Base-by-base conservation (phyloP, 2,797 vertebrate genomes). In the Micropoecilia bifurca region DNA sequence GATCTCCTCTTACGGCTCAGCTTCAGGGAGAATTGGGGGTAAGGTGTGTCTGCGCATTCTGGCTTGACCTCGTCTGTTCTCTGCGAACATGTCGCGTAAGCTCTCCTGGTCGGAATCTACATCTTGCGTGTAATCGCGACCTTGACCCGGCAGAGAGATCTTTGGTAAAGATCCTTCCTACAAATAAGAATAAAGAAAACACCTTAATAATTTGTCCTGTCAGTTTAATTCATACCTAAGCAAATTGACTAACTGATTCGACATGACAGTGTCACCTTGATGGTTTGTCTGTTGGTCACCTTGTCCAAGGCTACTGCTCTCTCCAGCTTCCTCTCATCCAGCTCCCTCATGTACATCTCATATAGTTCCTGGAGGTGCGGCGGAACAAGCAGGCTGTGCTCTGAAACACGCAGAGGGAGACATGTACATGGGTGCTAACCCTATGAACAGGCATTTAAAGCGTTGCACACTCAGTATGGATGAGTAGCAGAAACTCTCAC, bases 331-430 rank as follows among this genome's bases (percentile, higher is more conserved):
- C 96, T 94, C 66, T 98, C 96, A 2, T 96, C 96, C 87, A 96
- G 91, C 77, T 97, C 96, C 74, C 91, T 95, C 90, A 96, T 90
- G 92, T 97, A 98, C 74, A 93, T 90, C 12, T 97, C 93, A 7
- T 97, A 98, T 16, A 98, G 95, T 83, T 97, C 95, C 86, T 97
- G 96, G 74, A 98, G 95, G 50, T 95, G 96, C 4, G 89, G 92
- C 0, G 98, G 97, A 0, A 98, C 92, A 0, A 94, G 84, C 71
- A 98, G 93, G 77, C 93, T 97, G 94, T 96, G 96, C 75, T 97
- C 98, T 99, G 93, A 73, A 76, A 43, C 39, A 83, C 46, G 78
- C 16, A 79, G 0, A 36, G 41, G 5, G 3, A 12, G 33, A 73
- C 33, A 78, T 2, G 14, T 20, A 30, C 48, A 50, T 22, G 20